Evolutionary conservation across 2,888 invertebrate species (phyloP), one percentile per base, ranked within the genome.

Genomic region (Agriopis leucophaearia): DNA sequence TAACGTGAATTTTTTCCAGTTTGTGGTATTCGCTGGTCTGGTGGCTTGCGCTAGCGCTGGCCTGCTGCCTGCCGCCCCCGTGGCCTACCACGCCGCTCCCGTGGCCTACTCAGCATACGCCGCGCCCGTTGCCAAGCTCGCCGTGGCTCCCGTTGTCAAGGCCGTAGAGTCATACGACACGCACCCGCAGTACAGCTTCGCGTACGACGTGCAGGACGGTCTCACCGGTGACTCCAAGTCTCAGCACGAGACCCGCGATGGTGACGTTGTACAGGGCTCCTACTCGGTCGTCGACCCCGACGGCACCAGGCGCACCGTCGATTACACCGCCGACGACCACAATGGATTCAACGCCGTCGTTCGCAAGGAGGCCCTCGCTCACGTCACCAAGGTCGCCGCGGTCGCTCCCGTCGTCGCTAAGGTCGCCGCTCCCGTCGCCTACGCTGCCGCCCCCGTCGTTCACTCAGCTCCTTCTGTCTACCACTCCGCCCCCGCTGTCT

Each of bases 291-390:
- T 87, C 45, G 94, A 94, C 70, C 84, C 94, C 63, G 94, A 94
- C 72, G 94, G 94, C 73, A 90, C 87, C 77, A 89, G 86, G 81
- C 90, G 94, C 72, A 92, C 87, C 57, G 94, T 94, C 5, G 93
- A 94, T 69, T 94, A 94, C 85, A 91, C 90, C 64, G 93, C 94
- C 52, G 94, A 94, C 75, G 83, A 85, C 36, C 83, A 91, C 77
- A 90, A 93, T 68, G 94, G 94, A 52, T 94, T 94, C 85, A 94
- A 94, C 80, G 94, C 94, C 48, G 92, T 94, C 44, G 94, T 94
- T 4, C 89, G 83, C 80, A 89, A 81, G 72, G 91, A 91, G 70
- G 87, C 92, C 51, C 78, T 91, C 78, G 81, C 72, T 13, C 84
- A 78, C 82, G 83, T 84, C 59, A 84, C 88, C 71, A 87, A 84